phyloP scores from a whole-genome alignment of 1,140 invertebrate species.

The Formica selysi region DNA sequence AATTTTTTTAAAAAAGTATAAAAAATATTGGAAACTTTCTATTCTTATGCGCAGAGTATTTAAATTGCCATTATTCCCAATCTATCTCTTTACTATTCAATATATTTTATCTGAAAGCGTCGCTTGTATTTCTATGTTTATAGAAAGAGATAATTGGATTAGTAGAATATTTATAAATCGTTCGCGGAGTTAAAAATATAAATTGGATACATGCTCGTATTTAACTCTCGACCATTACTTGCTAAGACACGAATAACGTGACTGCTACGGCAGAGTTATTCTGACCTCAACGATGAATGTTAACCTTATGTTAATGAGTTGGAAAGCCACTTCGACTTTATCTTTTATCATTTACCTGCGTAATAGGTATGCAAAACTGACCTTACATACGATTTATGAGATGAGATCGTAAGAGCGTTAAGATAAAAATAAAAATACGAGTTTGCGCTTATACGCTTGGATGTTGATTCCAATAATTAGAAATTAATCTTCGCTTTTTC shows the following conservation, averaged over 20 bases:
- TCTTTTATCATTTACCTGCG: conserved; percentile 34
- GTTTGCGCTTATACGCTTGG: background rate
- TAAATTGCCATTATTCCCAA: background rate
- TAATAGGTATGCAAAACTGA: conserved; percentile 31
- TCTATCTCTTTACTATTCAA: too few species aligned
- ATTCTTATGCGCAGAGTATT: background rate
- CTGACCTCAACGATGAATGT: conserved; percentile 35
- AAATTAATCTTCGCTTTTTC: background rate
- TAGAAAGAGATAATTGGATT: background rate
- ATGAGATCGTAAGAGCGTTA: background rate
- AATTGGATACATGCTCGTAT: background rate
- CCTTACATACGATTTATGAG: background rate
- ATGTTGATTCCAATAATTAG: background rate
- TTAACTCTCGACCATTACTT: background rate
- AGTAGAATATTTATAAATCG: conserved; percentile 1
- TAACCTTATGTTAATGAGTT: conserved; percentile 52
- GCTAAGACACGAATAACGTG: conserved; percentile 1
- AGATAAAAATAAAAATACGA: background rate
- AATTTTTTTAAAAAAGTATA: background rate
- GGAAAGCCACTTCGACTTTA: conserved; percentile 29
- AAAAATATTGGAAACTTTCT: background rate
- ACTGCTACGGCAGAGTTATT: background rate
- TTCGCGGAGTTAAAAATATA: background rate
- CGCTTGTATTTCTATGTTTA: background rate
- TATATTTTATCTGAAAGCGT: background rate